Evolutionary conservation across 2,888 invertebrate species (phyloP).

Genomic region (Lamellibrachia columna): DNA sequence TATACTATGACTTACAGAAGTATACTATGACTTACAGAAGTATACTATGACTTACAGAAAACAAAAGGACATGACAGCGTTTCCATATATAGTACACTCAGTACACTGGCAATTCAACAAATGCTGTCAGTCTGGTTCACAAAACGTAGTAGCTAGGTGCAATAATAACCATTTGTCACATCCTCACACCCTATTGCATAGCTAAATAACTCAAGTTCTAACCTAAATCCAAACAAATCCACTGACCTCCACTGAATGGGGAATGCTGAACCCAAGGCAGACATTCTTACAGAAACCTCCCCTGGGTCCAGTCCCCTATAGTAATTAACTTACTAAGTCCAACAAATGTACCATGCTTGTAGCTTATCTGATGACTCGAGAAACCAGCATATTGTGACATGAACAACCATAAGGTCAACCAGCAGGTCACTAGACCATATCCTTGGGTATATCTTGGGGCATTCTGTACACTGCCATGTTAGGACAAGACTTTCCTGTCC

Average conservation of each 20-base stretch:
- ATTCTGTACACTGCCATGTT: background rate
- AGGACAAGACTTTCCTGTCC: background rate
- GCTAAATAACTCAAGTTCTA: background rate
- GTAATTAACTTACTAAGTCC: background rate
- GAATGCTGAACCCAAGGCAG: background rate
- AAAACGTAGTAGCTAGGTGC: background rate
- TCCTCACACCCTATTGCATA: background rate
- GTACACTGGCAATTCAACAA: background rate
- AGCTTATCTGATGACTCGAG: background rate
- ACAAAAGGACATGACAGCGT: background rate
- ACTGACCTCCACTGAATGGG: background rate
- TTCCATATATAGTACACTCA: background rate
- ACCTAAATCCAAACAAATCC: constrained; percentile 6
- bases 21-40: background rate
- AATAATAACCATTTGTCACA: background rate
- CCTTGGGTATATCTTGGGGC: background rate
- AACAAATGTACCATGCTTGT: background rate
- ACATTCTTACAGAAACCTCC: background rate
- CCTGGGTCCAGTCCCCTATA: background rate
- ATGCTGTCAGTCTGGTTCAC: background rate
- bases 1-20: background rate
- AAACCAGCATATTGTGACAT: constrained; percentile 2
- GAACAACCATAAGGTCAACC: background rate
- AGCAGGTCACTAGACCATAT: background rate
- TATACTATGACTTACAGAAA: background rate